Evolutionary conservation across 2,797 vertebrate genomes (phyloP).

Genomic region (Ispidina picta): DNA sequence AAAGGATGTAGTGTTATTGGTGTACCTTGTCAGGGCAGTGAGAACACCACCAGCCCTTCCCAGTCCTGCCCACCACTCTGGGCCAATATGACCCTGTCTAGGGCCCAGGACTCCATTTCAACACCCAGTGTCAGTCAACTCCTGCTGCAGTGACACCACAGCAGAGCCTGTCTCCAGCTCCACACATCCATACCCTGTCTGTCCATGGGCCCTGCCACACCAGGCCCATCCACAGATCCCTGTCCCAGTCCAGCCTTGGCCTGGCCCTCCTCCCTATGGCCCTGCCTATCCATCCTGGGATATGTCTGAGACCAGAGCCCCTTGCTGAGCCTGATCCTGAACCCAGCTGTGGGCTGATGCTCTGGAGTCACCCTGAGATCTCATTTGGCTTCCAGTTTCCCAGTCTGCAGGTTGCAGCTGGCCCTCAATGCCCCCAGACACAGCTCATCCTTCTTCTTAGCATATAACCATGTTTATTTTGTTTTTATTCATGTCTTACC

Average conservation of each 20-base stretch:
- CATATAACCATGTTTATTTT: background rate
- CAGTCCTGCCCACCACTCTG: accelerated
- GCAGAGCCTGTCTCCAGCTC: background rate
- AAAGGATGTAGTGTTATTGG: background rate
- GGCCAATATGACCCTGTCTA: too few relatives aligned
- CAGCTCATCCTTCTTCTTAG: background rate
- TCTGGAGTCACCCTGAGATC: background rate
- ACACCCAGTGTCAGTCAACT: background rate
- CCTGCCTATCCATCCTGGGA: background rate
- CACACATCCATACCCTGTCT: background rate
- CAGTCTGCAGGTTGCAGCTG: background rate
- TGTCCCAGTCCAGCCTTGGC: too few relatives aligned
- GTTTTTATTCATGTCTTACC: background rate
- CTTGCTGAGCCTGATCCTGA: background rate
- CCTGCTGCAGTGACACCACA: background rate
- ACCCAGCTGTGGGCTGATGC: background rate
- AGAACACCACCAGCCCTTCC: background rate
- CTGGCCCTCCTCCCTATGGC: too few relatives aligned
- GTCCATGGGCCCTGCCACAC: background rate
- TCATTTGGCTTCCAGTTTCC: accelerated
- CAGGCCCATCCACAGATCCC: accelerated
- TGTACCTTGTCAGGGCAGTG: background rate
- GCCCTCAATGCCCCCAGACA: background rate
- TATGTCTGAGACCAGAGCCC: background rate
- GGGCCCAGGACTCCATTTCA: background rate